Evolutionary conservation across 2,797 vertebrate genomes (phyloP).

Genomic region (Pagetopsis macropterus): DNA sequence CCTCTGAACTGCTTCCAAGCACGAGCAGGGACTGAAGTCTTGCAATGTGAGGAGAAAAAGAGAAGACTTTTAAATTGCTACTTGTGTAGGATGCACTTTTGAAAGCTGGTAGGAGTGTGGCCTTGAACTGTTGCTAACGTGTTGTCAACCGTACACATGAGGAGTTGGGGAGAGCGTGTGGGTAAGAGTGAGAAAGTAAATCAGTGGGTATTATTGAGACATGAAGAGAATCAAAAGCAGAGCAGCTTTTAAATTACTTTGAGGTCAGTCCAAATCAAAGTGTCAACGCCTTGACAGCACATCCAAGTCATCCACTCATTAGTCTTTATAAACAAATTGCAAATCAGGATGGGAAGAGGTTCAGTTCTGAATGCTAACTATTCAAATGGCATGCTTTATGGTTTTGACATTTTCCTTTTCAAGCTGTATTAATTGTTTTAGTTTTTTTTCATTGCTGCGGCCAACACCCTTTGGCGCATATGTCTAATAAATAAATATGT

Average conservation of each 20-base stretch:
- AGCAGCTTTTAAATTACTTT: neutral
- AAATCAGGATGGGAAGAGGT: conserved; percentile 18
- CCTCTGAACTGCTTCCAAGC: conserved; percentile 31
- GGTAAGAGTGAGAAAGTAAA: neutral
- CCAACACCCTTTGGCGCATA: neutral
- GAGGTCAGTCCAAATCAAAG: conserved; percentile 1
- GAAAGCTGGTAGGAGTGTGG: conserved; percentile 16
- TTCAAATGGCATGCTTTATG: conserved; percentile 23
- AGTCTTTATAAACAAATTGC: conserved; percentile 2
- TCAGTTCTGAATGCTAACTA: conserved; percentile 18
- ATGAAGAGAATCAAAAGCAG: conserved; percentile 8
- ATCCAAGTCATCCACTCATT: neutral
- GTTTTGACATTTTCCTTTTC: conserved; percentile 20
- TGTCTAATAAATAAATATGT: conserved; percentile 4
- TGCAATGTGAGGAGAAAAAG: conserved; percentile 18
- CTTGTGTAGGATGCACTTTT: conserved; percentile 7
- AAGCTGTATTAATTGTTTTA: conserved; percentile 16
- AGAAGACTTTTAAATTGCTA: conserved; percentile 16
- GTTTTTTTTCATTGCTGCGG: neutral
- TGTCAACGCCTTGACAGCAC: neutral
- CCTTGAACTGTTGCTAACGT: conserved; percentile 22
- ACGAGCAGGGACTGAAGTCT: conserved; percentile 21
- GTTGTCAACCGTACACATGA: conserved; percentile 20
- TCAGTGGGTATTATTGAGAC: neutral
- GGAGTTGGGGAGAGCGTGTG: neutral